Conservation (phyloP, 2,888 invertebrate genomes). For the Sesamia inferens region DNA sequence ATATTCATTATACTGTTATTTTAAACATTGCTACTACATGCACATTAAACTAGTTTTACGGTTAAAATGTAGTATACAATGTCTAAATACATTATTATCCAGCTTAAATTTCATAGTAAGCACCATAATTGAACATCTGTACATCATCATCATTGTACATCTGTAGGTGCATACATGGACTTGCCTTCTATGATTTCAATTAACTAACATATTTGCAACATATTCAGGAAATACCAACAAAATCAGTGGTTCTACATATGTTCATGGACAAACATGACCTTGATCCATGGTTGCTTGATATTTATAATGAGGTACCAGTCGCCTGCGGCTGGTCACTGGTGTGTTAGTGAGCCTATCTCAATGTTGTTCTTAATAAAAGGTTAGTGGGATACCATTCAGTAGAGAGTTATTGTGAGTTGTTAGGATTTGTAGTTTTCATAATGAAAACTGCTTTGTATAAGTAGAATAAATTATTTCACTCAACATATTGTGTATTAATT, state of each 20-base stretch:
- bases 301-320: constrained; percentile 30
- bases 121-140: constrained; percentile 3
- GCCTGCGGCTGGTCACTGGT: background rate
- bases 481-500: no score
- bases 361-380: background rate
- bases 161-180: background rate
- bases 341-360: background rate
- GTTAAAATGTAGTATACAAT: background rate
- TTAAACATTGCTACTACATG: constrained; percentile 13
- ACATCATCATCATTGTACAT: constrained; percentile 2
- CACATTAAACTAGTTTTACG: constrained; percentile 2
- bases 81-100: background rate
- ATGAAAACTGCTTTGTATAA: no score
- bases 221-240: background rate
- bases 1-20: constrained; percentile 9
- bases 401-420: no score
- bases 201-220: background rate
- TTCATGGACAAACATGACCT: constrained; percentile 49
- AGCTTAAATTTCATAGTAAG: background rate
- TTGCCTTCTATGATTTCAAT: constrained; percentile 2
- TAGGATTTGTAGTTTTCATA: background rate
- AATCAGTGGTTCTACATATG: constrained; percentile 8
- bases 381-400: background rate
- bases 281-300: constrained; percentile 48
- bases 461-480: background rate